Evolutionary conservation across 2,113 vertebrate species (phyloP), one percentile per base, ranked within the genome.

Genomic region (Microtus ochrogaster): DNA sequence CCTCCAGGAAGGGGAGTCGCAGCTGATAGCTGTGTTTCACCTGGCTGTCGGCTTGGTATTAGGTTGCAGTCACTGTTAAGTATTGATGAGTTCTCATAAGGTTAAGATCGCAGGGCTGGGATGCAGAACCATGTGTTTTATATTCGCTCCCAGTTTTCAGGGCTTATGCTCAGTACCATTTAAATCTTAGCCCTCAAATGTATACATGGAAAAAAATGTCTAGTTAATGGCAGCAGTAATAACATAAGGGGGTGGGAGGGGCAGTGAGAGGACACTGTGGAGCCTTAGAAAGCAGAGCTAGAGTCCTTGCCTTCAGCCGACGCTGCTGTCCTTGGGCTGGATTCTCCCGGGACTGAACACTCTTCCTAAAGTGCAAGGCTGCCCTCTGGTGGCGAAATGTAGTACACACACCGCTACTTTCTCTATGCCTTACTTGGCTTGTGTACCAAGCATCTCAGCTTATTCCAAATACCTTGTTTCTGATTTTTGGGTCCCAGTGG

Each of bases 311-410:
- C 16, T 84, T 30, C 10, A 5, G 4, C 10, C 1, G 52, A 68
- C 83, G 47, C 70, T 63, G 68, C n/a, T 21, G 0, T 68, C 87
- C 7, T 2, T 26, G 26, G 10, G 28, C 63, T 81, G 47, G 68
- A 30, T 73, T 89, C 65, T 84, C 74, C 61, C 14, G 3, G 63
- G 68, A 79, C 39, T 14, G 5, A 49, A 22, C 17, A 52, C n/a
- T 92, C 92, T 76, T 77, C 68, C 52, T 83, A 72, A 97, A 96
- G 96, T 97, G 96, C 61, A 95, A 89, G 96, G 96, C 90, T 98
- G 98, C 92, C 98, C 98, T 97, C 98, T 98, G 97, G 97, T 98
- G 98, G 98, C 94, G 33, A 0, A 5, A 91, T 6, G 28, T 92
- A 79, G 77, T 66, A 47, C 28, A 47, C 52, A 82, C 39, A 41